Conservation (phyloP, 92 coral and sea anemone species). For the Plumapathes pennacea region DNA sequence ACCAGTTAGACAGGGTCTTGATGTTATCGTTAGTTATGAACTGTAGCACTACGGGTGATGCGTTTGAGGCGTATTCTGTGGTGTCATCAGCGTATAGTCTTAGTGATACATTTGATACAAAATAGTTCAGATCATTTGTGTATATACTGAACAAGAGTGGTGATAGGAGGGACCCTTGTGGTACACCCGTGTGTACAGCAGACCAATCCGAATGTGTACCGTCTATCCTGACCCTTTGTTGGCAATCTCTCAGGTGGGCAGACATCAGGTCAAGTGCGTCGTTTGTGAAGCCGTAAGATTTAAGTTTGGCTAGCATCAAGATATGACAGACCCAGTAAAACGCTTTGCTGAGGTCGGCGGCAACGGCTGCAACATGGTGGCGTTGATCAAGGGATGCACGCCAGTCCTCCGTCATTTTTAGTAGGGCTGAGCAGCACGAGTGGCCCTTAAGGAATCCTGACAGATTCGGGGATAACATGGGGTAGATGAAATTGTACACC, state of each 20-base stretch:
- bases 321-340: not conserved
- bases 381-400: not conserved
- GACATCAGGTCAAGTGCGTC: not conserved
- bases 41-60: conserved; percentile 18
- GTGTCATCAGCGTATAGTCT: conserved; percentile 43
- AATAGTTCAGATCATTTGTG: conserved; percentile 13
- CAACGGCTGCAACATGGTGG: not conserved
- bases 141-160: conserved; percentile 13
- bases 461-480: not conserved
- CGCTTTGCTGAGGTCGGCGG: not conserved
- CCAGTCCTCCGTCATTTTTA: not conserved
- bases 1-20: conserved; percentile 7
- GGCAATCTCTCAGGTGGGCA: conserved; percentile 3
- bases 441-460: too few species aligned
- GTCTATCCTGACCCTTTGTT: conserved; percentile 14
- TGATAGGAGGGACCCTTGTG: conserved; percentile 9
- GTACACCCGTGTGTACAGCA: conserved; percentile 5
- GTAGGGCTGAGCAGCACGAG: too few species aligned
- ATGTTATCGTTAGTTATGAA: conserved; percentile 14
- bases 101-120: conserved; percentile 8
- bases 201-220: conserved; percentile 14
- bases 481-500: not conserved
- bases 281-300: not conserved
- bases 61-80: conserved; percentile 12
- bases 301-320: not conserved